A percentile compares a stretch with the other conserved stretches of the same genome.
Conservation (phyloP, 1,140 invertebrate genomes). For the Diorhabda sublineata region DNA sequence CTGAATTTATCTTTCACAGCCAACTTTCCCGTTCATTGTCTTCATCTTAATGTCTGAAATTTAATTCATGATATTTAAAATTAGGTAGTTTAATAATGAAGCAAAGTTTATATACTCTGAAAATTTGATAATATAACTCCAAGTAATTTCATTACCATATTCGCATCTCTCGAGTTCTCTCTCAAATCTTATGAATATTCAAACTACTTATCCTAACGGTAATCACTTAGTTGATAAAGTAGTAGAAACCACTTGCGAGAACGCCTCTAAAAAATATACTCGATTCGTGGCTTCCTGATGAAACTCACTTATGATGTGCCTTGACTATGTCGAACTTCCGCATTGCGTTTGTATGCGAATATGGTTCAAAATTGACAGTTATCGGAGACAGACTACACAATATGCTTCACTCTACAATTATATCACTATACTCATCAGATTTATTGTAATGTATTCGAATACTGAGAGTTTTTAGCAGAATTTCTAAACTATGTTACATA, state of each 20-base stretch:
- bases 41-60: constrained; percentile 17
- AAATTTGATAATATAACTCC: constrained; percentile 41
- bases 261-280: constrained; percentile 24
- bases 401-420: too few relatives aligned
- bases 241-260: constrained; percentile 29
- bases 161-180: constrained; percentile 34
- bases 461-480: too few relatives aligned
- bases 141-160: constrained; percentile 43
- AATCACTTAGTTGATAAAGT: constrained; percentile 30
- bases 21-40: constrained; percentile 20
- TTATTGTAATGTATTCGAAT: too few relatives aligned
- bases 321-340: too few relatives aligned
- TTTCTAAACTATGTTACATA: too few relatives aligned
- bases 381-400: too few relatives aligned
- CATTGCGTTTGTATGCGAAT: too few relatives aligned
- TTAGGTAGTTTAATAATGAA: constrained; percentile 34
- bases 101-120: constrained; percentile 35
- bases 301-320: too few relatives aligned
- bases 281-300: background rate
- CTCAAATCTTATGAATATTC: constrained; percentile 38
- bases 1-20: background rate
- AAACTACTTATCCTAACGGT: constrained; percentile 35
- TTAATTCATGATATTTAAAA: constrained; percentile 32
- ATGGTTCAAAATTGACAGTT: too few relatives aligned
- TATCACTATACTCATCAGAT: too few relatives aligned